Evolutionary conservation across 2,113 vertebrate genomes (phyloP).

Genomic region (Hemibagrus wyckioides): DNA sequence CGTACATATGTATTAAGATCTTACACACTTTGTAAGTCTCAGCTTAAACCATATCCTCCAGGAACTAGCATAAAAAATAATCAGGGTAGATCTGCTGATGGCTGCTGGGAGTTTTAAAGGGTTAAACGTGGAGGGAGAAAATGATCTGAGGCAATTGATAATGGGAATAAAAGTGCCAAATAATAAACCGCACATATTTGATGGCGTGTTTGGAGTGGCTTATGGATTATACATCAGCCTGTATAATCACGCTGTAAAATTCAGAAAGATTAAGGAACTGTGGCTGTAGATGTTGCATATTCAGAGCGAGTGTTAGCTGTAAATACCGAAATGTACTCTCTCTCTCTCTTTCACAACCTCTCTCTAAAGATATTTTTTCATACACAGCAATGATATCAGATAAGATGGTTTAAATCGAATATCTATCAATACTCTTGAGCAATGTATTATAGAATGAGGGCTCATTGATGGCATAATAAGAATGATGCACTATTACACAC

Average conservation of each 20-base stretch:
- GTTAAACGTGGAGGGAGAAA: conserved; percentile 46
- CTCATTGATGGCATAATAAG: background rate
- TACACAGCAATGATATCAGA: background rate
- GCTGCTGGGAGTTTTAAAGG: background rate
- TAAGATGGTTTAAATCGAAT: background rate
- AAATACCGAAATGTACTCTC: background rate
- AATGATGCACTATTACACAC: background rate
- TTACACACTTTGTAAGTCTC: background rate
- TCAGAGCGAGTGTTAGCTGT: background rate
- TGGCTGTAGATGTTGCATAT: conserved; percentile 2
- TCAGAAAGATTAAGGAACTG: conserved; percentile 11
- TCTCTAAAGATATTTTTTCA: background rate
- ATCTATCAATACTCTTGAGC: conserved; percentile 1
- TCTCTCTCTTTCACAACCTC: background rate
- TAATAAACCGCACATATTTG: conserved; percentile 6
- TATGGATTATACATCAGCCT: conserved; percentile 2
- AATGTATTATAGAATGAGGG: background rate
- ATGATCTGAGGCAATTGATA: background rate
- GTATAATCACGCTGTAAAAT: conserved; percentile 18
- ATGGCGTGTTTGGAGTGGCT: conserved; percentile 2
- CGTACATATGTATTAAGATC: background rate
- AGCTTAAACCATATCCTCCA: background rate
- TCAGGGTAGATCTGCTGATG: background rate
- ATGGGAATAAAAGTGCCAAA: conserved; percentile 4
- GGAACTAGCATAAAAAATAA: background rate